Evolutionary conservation across 2,113 vertebrate genomes (phyloP), one percentile per base, ranked within the genome.

Genomic region (Litocranius walleri): DNA sequence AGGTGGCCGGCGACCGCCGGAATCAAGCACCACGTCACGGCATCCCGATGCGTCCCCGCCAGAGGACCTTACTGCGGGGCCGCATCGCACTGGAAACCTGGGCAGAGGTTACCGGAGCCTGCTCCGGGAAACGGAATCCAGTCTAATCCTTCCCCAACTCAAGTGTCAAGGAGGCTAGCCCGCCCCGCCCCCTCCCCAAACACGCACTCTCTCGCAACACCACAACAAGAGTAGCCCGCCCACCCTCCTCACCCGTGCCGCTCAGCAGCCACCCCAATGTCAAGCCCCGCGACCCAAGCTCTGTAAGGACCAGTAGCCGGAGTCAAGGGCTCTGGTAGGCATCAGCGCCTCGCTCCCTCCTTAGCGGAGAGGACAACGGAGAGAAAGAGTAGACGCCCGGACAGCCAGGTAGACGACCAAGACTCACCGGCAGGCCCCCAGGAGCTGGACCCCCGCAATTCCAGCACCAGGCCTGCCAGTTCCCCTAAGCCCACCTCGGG

Each of bases 101-200:
- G 71, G 86, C 92, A 50, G 45, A 23, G 23, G 64, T 0, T 25
- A 64, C 90, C 10, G 23, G 29, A 88, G 52, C 86, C 33, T 5
- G 43, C 29, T 33, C 45, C 4, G 56, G 93, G 43, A n/a, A n/a
- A 56, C 36, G 3, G 67, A 56, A 50, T 61, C 85, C 27, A 14
- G 16, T 3, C 33, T 43, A 82, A 90, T 89, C 96, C 48, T 92
- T 15, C 52, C 87, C 48, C 95, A 0, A 54, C 93, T 87, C 96
- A 87, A 71, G 94, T 98, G 97, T 98, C 97, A 97, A 90, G 92
- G 57, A 89, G 88, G 77, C 96, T 33, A 87, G 57, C 93, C 95
- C 96, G 96, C 97, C 98, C 97, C 98, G 97, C 97, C 97, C 97
- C 98, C 97, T 96, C 97, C 92, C 82, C 95, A 86, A 95, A 97